Conservation (phyloP, 2,888 invertebrate genomes). For the Diarsia dahlii region DNA sequence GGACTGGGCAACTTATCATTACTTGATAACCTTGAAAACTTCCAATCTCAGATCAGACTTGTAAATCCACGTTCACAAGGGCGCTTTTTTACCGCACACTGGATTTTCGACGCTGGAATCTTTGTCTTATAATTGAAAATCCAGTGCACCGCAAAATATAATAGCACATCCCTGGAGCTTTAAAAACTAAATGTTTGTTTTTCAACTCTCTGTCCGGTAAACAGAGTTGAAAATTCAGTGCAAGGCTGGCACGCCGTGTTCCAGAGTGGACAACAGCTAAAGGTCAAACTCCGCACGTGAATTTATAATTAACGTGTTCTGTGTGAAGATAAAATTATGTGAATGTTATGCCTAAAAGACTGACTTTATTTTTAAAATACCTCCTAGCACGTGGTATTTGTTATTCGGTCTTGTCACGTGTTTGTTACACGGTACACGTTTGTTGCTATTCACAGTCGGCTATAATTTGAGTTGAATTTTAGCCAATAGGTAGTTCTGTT, state of each 20-base stretch:
- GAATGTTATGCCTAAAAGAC: constrained; percentile 12
- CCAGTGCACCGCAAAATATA: background rate
- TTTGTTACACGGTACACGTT: background rate
- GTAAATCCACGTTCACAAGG: background rate
- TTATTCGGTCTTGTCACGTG: constrained; percentile 8
- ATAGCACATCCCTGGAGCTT: background rate
- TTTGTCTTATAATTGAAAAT: background rate
- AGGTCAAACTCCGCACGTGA: constrained; percentile 43
- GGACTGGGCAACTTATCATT: constrained; percentile 32
- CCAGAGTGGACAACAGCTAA: background rate
- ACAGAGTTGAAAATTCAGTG: background rate
- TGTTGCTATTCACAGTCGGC: background rate
- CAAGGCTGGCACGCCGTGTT: background rate
- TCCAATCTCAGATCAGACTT: constrained; percentile 35
- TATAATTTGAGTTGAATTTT: constrained; percentile 20
- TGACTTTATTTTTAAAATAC: background rate
- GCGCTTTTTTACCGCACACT: background rate
- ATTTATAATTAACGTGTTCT: constrained; percentile 28
- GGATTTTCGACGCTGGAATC: background rate
- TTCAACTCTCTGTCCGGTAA: background rate
- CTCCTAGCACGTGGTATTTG: background rate
- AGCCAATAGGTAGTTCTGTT: constrained; percentile 2
- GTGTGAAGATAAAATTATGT: constrained; percentile 6
- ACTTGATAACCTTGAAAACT: constrained; percentile 59
- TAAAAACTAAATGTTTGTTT: background rate